Conservation (phyloP, 2,113 vertebrate species). For the Gallinago paraguaiae region DNA sequence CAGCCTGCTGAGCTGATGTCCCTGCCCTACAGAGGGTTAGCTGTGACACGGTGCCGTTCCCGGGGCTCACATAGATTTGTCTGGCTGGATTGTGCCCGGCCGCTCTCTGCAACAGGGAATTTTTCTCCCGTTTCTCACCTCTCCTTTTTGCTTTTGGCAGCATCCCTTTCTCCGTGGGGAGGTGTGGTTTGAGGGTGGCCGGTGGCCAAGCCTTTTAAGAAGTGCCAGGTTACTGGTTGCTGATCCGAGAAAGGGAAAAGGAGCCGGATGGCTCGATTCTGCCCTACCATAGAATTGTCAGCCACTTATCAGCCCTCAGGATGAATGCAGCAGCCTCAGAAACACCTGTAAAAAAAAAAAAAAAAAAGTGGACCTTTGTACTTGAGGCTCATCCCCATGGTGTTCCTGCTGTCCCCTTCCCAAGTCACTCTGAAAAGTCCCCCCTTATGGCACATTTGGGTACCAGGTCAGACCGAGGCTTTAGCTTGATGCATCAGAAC, state of each 20-base stretch:
- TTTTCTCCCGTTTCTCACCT: neutral
- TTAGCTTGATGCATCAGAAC: neutral
- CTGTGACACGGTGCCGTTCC: neutral
- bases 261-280: neutral
- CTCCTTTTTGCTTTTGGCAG: neutral
- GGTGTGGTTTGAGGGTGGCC: neutral
- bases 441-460: neutral
- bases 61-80: neutral
- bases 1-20: neutral
- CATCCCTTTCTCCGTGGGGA: neutral
- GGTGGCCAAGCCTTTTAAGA: neutral
- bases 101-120: neutral
- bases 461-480: neutral
- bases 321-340: neutral
- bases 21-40: fast-evolving
- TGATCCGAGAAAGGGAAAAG: neutral
- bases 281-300: neutral
- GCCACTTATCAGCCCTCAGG: neutral
- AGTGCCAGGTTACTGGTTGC: neutral
- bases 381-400: neutral
- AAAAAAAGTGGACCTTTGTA: neutral
- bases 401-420: neutral
- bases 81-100: neutral
- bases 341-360: neutral
- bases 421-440: neutral